phyloP scores from a whole-genome alignment of 2,888 invertebrate genomes.

The Flexamia atlantica region DNA sequence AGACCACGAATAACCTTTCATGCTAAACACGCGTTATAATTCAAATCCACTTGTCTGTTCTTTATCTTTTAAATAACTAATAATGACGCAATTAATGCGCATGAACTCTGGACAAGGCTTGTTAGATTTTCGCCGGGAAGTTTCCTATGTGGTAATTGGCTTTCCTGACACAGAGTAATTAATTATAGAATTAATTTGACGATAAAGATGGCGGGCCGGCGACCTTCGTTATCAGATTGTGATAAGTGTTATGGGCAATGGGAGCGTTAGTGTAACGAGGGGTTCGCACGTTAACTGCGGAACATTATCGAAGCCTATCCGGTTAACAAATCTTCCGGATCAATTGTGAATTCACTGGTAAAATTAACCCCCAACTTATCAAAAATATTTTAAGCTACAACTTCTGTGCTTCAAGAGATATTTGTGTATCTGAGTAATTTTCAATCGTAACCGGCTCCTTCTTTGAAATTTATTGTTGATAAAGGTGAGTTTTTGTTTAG shows the following conservation, averaged over 20 bases:
- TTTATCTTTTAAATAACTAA: constrained; percentile 3
- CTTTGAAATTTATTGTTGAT: no score
- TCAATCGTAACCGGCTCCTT: no score
- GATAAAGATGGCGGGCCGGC: constrained; percentile 29
- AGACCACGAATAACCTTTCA: no score
- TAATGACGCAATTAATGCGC: constrained; percentile 16
- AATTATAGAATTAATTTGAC: constrained; percentile 48
- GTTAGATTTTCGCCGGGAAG: constrained; percentile 11
- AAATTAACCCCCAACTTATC: no score
- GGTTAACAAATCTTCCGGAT: no score
- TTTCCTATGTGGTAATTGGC: constrained; percentile 3
- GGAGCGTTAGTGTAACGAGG: constrained; percentile 17
- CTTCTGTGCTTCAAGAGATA: no score
- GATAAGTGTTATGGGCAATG: constrained; percentile 31
- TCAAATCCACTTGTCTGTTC: neutral
- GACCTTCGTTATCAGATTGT: constrained; percentile 38
- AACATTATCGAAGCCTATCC: neutral
- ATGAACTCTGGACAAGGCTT: constrained; percentile 26
- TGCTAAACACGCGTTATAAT: neutral
- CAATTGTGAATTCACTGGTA: no score
- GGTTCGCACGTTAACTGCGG: constrained; percentile 8
- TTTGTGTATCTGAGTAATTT: no score
- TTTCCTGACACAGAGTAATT: constrained; percentile 14
- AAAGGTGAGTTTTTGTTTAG: no score
- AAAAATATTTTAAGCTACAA: no score